A percentile compares a stretch with the other conserved stretches of the same genome.
Conservation (phyloP, 2,888 invertebrate species). For the Patella ulyssiponensis region DNA sequence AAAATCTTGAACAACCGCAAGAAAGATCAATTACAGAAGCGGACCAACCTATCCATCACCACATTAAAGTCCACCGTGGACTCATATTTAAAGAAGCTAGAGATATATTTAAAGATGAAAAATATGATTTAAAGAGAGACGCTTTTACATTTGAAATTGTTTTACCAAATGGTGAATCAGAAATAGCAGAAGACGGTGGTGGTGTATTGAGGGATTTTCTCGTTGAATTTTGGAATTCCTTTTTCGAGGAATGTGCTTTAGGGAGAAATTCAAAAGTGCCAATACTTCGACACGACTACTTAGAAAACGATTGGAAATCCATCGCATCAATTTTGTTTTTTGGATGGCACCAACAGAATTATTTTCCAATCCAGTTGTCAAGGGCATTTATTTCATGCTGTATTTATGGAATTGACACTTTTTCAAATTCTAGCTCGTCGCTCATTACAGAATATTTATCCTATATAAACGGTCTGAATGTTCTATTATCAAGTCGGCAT, state of each 20-base stretch:
- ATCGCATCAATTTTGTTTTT: constrained; percentile 6
- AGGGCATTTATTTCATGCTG: constrained; percentile 5
- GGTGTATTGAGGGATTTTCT: constrained; percentile 5
- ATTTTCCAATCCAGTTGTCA: constrained; percentile 4
- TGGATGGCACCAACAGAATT: constrained; percentile 4
- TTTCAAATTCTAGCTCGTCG: not conserved
- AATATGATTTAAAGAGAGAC: not conserved
- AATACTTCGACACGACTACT: not conserved
- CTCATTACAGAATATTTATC: constrained; percentile 4
- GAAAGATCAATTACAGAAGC: not conserved
- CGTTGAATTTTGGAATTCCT: constrained; percentile 5
- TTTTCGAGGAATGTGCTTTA: constrained; percentile 7
- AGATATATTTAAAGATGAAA: not conserved
- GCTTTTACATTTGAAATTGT: constrained; percentile 3
- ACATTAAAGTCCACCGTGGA: constrained; percentile 1
- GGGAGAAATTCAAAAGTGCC: constrained; percentile 2
- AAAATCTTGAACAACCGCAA: not conserved
- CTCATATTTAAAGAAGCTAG: not conserved
- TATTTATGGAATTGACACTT: not conserved
- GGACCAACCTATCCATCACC: not conserved
- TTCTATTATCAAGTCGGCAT: not conserved
- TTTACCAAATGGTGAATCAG: constrained; percentile 2
- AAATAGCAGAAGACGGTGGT: constrained; percentile 5
- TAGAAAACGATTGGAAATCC: not conserved
- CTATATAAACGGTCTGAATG: not conserved